Evolutionary conservation across 1,140 invertebrate species (phyloP).

Genomic region (Halesus radiatus): DNA sequence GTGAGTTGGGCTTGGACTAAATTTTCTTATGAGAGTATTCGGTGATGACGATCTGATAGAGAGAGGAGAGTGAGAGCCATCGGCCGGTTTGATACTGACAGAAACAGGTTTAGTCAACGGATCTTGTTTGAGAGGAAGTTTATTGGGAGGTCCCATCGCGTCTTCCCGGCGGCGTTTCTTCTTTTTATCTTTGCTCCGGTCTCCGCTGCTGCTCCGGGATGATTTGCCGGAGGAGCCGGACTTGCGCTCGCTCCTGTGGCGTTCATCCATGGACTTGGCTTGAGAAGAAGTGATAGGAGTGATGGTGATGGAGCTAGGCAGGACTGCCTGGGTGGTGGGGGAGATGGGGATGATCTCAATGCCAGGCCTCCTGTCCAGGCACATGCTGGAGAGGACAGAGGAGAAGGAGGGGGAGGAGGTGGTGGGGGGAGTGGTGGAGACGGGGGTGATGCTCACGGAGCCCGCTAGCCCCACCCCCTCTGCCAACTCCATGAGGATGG

Average conservation of each 20-base stretch:
- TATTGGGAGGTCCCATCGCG: constrained; percentile 88
- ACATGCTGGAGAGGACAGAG: constrained; percentile 75
- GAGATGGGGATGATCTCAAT: constrained; percentile 87
- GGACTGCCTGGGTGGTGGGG: constrained; percentile 72
- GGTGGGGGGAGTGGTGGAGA: constrained; percentile 66
- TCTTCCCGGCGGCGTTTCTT: constrained; percentile 84
- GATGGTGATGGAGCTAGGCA: constrained; percentile 87
- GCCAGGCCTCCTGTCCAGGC: constrained; percentile 78
- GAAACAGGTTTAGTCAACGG: constrained; percentile 81
- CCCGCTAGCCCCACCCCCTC: constrained; percentile 76
- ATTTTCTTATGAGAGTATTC: constrained; percentile 76
- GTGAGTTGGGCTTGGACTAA: constrained; percentile 78
- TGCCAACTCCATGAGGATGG: constrained; percentile 70
- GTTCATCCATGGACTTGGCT: constrained; percentile 72
- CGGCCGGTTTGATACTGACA: constrained; percentile 81
- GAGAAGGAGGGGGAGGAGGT: constrained; percentile 63
- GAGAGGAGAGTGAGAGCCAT: constrained; percentile 75
- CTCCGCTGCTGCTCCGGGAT: constrained; percentile 68
- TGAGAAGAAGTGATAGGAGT: constrained; percentile 80
- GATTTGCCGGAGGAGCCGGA: constrained; percentile 71
- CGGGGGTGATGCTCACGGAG: constrained; percentile 85
- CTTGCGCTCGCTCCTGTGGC: constrained; percentile 75
- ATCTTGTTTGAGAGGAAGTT: constrained; percentile 80
- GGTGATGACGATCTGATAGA: constrained; percentile 75
- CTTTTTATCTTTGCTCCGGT: constrained; percentile 82